A percentile compares a stretch with the other conserved stretches of the same genome.
Evolutionary conservation across 2,113 vertebrate genomes (phyloP).

Genomic region (Mellivora capensis): DNA sequence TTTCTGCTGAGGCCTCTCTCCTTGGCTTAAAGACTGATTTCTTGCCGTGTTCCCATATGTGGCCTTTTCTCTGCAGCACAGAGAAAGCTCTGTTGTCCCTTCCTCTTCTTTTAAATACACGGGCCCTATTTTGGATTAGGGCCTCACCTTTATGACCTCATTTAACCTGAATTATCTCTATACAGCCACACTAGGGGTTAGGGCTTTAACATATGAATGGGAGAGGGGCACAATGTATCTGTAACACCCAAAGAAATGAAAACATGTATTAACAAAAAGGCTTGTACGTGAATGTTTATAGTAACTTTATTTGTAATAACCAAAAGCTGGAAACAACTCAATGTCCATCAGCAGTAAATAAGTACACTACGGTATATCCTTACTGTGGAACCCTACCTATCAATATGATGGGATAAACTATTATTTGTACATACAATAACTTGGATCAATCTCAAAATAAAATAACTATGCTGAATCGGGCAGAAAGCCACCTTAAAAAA

Average conservation of each 20-base stretch:
- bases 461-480: not conserved
- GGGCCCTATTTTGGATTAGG: accelerated
- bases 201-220: not conserved
- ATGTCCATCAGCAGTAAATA: not conserved
- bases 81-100: not conserved
- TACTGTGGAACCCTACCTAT: not conserved
- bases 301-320: not conserved
- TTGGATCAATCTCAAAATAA: not conserved
- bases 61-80: not conserved
- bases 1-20: not conserved
- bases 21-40: not conserved
- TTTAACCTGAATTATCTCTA: not conserved
- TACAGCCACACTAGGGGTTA: not conserved
- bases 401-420: not conserved
- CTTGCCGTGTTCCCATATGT: not conserved
- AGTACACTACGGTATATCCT: not conserved
- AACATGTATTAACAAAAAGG: not conserved
- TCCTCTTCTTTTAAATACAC: not conserved
- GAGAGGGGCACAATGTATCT: not conserved
- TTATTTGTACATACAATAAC: not conserved
- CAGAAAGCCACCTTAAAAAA: not conserved
- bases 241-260: not conserved
- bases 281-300: not conserved
- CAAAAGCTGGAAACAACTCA: not conserved
- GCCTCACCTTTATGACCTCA: not conserved